Evolutionary conservation across 1,140 invertebrate genomes (phyloP).

Genomic region (Aethina tumida): DNA sequence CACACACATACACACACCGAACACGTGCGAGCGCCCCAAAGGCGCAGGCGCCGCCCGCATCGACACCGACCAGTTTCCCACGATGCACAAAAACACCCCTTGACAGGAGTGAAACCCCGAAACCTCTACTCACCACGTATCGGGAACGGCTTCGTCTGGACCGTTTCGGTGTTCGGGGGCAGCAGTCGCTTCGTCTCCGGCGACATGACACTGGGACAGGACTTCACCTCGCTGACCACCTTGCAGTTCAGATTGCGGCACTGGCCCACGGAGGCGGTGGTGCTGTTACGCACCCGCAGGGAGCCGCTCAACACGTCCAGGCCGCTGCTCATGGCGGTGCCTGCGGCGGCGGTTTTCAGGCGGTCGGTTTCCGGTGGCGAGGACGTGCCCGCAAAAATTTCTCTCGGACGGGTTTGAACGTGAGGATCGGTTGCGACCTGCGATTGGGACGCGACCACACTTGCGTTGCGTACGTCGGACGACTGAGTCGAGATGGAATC

Average conservation of each 20-base stretch:
- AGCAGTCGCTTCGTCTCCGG: conserved; percentile 50
- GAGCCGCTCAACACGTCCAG: conserved; percentile 30
- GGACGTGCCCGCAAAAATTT: too few relatives aligned
- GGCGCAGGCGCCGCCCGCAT: too few relatives aligned
- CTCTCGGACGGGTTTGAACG: too few relatives aligned
- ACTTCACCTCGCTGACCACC: conserved; percentile 40
- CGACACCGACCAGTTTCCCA: too few relatives aligned
- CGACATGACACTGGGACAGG: conserved; percentile 55
- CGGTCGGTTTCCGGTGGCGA: too few relatives aligned
- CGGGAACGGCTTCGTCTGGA: conserved; percentile 78
- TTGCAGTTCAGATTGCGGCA: conserved; percentile 19
- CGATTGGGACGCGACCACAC: too few relatives aligned
- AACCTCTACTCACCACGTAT: conserved; percentile 54
- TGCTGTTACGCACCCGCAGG: conserved; percentile 31
- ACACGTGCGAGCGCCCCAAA: too few relatives aligned
- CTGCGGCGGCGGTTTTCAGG: too few relatives aligned
- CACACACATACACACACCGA: too few relatives aligned
- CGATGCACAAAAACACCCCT: neutral
- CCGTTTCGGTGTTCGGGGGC: conserved; percentile 66
- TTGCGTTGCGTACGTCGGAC: too few relatives aligned
- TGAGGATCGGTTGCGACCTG: too few relatives aligned
- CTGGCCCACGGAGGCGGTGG: conserved; percentile 16
- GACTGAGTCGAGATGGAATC: too few relatives aligned
- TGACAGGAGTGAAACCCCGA: conserved; percentile 2
- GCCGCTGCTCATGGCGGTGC: conserved; percentile 30